phyloP scores from a whole-genome alignment of 2,888 invertebrate genomes.

The Scotopteryx bipunctaria region DNA sequence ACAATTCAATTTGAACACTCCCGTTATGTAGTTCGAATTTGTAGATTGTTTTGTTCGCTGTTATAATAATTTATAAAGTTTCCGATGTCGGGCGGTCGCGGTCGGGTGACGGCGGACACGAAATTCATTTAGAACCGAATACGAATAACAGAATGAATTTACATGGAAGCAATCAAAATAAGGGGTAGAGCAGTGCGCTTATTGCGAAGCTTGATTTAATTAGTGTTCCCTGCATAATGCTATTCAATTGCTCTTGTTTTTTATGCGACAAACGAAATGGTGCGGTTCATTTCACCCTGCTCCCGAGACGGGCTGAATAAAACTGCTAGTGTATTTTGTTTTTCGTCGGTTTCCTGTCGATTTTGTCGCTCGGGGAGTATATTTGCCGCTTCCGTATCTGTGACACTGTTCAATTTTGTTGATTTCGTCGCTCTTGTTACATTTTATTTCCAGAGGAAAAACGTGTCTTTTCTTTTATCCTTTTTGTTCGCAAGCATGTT shows the following conservation, averaged over 20 bases:
- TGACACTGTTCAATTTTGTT: slow-evolving; percentile 26
- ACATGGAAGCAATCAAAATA: slow-evolving; percentile 74
- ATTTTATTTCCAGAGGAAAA: slow-evolving; percentile 18
- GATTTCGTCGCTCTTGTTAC: slow-evolving; percentile 23
- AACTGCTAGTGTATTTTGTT: slow-evolving; percentile 32
- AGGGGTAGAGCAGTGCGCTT: slow-evolving; percentile 58
- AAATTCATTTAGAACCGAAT: slow-evolving; percentile 69
- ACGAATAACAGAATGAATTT: slow-evolving; percentile 65
- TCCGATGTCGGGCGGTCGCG: slow-evolving; percentile 57
- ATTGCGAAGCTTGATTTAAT: slow-evolving; percentile 67
- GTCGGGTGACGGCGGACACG: slow-evolving; percentile 58
- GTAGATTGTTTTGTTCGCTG: slow-evolving; percentile 64
- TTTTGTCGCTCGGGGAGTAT: slow-evolving; percentile 25
- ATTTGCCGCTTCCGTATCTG: slow-evolving; percentile 25
- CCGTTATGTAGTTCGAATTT: slow-evolving; percentile 60
- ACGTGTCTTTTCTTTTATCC: slow-evolving; percentile 11
- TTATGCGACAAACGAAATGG: slow-evolving; percentile 45
- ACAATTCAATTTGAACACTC: slow-evolving; percentile 58
- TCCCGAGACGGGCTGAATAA: slow-evolving; percentile 26
- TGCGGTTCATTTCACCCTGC: slow-evolving; percentile 32
- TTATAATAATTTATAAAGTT: slow-evolving; percentile 72
- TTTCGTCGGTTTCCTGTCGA: slow-evolving; percentile 25
- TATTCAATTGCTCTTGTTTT: slow-evolving; percentile 55
- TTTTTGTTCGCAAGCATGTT: slow-evolving; percentile 10
- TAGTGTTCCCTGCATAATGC: slow-evolving; percentile 58